These are phyloP conservation scores for Euura saliciscinereae DNA, from an alignment of 1,140 invertebrate species.

Conservation along the genomic window DNA sequence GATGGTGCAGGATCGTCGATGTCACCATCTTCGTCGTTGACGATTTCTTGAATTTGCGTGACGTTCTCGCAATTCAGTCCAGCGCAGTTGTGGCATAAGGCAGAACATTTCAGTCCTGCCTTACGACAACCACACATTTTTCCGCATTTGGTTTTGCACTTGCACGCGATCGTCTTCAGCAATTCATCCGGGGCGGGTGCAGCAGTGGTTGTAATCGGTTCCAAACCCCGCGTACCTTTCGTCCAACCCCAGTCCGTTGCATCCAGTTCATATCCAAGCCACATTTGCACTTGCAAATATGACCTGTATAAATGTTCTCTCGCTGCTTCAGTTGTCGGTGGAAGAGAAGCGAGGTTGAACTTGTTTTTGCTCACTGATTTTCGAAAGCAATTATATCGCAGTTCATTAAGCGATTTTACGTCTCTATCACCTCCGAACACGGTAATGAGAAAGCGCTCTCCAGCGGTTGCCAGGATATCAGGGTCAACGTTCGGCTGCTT, in stretches of 20 bases:
- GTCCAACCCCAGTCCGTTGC: slow-evolving; percentile 25
- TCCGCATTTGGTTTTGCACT: slow-evolving; percentile 16
- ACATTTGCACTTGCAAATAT: slow-evolving; percentile 20
- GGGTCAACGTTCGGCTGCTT: background rate
- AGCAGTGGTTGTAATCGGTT: slow-evolving; percentile 13
- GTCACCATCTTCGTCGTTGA: slow-evolving; percentile 5
- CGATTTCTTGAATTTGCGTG: background rate
- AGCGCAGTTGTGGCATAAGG: slow-evolving; percentile 1
- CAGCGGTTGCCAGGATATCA: background rate
- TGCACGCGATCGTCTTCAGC: slow-evolving; percentile 21
- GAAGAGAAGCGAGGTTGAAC: slow-evolving; percentile 19
- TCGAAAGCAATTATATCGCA: slow-evolving; percentile 12
- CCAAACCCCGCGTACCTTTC: slow-evolving; percentile 5
- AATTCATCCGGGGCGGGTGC: slow-evolving; percentile 16
- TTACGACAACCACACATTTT: slow-evolving; percentile 18
- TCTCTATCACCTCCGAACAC: slow-evolving; percentile 8
- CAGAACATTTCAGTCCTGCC: slow-evolving; percentile 16
- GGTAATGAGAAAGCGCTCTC: slow-evolving; percentile 13
- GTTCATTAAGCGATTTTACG: slow-evolving; percentile 8
- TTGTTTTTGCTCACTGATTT: slow-evolving; percentile 14
- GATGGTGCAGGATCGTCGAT: background rate
- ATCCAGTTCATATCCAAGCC: slow-evolving; percentile 13
- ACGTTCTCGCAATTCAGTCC: slow-evolving; percentile 12
- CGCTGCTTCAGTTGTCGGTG: slow-evolving; percentile 14
- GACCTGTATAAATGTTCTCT: slow-evolving; percentile 11